phyloP scores from a whole-genome alignment of 2,888 invertebrate species.

The Entomobrya proxima region DNA sequence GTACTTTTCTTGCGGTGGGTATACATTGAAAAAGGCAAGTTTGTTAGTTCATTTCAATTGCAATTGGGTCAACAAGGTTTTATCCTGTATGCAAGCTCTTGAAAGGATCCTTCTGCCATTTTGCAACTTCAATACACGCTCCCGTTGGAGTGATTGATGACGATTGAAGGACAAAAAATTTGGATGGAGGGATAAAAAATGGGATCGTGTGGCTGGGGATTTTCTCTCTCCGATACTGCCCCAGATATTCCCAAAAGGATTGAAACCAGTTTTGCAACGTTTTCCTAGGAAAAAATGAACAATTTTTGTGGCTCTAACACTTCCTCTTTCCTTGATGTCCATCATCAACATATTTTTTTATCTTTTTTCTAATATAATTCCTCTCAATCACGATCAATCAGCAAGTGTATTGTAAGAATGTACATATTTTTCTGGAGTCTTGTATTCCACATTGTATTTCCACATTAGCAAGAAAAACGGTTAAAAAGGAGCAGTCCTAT shows the following conservation, averaged over 20 bases:
- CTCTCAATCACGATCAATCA: constrained; percentile 33
- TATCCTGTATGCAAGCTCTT: not conserved
- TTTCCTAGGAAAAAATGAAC: no score
- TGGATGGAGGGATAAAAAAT: not conserved
- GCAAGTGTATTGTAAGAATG: not conserved
- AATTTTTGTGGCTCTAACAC: no score
- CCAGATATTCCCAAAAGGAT: not conserved
- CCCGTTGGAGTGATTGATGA: constrained; percentile 19
- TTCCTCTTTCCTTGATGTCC: not conserved
- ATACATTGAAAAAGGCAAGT: not conserved
- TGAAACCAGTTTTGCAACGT: no score
- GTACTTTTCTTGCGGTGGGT: not conserved
- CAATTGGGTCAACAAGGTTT: constrained; percentile 38
- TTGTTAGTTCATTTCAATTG: constrained; percentile 17
- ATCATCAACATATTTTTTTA: constrained; percentile 1
- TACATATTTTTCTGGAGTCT: not conserved
- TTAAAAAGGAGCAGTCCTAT: no score
- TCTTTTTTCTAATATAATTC: not conserved
- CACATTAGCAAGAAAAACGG: no score
- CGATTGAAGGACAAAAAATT: not conserved
- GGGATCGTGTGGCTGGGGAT: not conserved
- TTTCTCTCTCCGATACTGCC: not conserved
- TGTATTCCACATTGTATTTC: no score
- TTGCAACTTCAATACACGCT: not conserved
- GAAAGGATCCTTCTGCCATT: not conserved